Base-by-base conservation (phyloP, 1,140 invertebrate genomes). In the Eufriesea mexicana region DNA sequence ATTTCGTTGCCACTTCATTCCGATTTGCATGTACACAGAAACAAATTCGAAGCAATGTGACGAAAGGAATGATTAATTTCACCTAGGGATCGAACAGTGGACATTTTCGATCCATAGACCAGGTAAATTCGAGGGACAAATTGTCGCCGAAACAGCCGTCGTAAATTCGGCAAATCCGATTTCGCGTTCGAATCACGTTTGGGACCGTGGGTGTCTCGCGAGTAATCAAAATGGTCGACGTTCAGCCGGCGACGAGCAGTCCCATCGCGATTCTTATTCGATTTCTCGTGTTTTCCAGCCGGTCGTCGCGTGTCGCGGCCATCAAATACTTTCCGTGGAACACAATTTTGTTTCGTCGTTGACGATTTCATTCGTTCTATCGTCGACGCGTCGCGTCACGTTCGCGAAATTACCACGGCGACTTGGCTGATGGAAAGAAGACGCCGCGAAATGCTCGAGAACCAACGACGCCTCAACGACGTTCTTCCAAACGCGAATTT, bases 171-270 rank as follows among this genome's bases (percentile, higher is more conserved):
- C 71, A 55, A 83, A 87, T 82, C 54, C 73, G 61, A 87, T 86
- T 80, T 66, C 47, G 49, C 57, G 54, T 88, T 79, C 85, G 66
- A 86, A 84, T 88, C 86, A 84, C 79, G 74, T 88, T 85, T 76
- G 74, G 49, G 74, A 78, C 74, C 68, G n/a, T 5, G 23, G 57
- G 18, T 73, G 71, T 88, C 86, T 82, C 67, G 72, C 83, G 67
- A 85, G 83, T 83, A 85, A 88, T 88, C 83, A 85, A 83, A 88
- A 88, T 51, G 61, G 42, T 61, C 68, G 78, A 61, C 67, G 54
- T 55, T 62, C 64, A 14, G 20, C 12, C n/a, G 9, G 8, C 47
- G 35, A 68, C 23, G 67, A 81, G 14, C 64, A 57, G 61, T 57
- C 70, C 67, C 42, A 55, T 0, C 51, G 59, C 57, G 77, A 81